Conservation (phyloP, 2,888 invertebrate species). For the Philereme transversata region DNA sequence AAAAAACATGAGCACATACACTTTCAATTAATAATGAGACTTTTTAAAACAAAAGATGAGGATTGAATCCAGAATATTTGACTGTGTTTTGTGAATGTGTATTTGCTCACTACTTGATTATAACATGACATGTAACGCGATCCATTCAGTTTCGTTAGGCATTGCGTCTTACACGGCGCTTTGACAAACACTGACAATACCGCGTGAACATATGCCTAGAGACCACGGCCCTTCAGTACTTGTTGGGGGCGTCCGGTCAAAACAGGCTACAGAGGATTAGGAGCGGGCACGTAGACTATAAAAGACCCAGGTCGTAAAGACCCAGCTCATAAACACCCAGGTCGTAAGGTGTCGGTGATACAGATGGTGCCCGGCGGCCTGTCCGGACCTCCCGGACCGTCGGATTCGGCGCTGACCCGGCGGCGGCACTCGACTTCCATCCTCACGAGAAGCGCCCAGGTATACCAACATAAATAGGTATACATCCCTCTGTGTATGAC, state of each 20-base stretch:
- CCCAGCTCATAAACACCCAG: too few species aligned
- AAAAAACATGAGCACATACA: constrained; percentile 10
- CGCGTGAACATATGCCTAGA: constrained; percentile 55
- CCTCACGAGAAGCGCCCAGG: constrained; percentile 86
- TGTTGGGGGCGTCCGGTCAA: constrained; percentile 56
- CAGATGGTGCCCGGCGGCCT: constrained; percentile 70
- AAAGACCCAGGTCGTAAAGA: background rate
- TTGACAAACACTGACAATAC: constrained; percentile 23
- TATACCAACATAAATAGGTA: constrained; percentile 55
- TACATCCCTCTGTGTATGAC: constrained; percentile 5
- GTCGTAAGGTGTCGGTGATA: constrained; percentile 60
- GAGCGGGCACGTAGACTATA: background rate
- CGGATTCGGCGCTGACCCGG: constrained; percentile 86
- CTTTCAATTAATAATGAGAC: too few species aligned
- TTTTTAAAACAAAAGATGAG: too few species aligned
- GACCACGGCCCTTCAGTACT: constrained; percentile 58
- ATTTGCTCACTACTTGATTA: constrained; percentile 8
- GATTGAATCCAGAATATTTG: too few species aligned
- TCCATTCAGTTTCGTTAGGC: constrained; percentile 19
- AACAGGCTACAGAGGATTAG: constrained; percentile 52
- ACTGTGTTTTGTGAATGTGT: background rate
- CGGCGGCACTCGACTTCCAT: constrained; percentile 90
- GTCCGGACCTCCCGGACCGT: constrained; percentile 41
- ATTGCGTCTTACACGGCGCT: constrained; percentile 26
- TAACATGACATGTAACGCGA: constrained; percentile 15